Percentiles rank a stretch among this genome's conserved stretches.
phyloP scores from a whole-genome alignment of 2,888 invertebrate genomes.

The Hyppa rectilinea region DNA sequence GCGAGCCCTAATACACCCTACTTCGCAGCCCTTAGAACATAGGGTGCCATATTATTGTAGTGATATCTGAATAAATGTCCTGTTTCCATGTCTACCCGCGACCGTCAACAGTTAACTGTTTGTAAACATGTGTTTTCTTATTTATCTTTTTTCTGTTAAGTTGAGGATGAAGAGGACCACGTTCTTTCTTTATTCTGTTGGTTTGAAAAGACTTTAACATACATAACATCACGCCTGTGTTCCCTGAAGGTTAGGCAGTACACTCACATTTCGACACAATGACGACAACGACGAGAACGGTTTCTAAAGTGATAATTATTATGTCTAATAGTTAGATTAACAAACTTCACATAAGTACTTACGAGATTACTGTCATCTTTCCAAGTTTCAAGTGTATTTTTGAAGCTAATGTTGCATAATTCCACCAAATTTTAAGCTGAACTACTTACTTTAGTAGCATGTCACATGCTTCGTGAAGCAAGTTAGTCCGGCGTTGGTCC shows the following conservation, averaged over 20 bases:
- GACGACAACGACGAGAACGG: no score
- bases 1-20: constrained; percentile 65
- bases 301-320: background rate
- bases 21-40: constrained; percentile 51
- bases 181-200: background rate
- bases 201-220: background rate
- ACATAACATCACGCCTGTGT: no score
- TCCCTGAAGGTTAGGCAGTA: no score
- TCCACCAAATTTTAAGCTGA: background rate
- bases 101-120: constrained; percentile 33
- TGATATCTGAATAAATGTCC: constrained; percentile 67
- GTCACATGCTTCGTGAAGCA: no score
- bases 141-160: background rate
- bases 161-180: background rate
- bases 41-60: constrained; percentile 52
- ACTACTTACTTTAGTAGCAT: no score
- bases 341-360: no score
- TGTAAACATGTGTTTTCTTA: constrained; percentile 9
- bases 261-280: no score
- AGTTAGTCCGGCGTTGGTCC: no score
- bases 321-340: background rate
- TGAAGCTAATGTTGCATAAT: background rate
- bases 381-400: background rate
- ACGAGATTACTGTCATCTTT: background rate
- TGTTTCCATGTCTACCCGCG: constrained; percentile 56